Conservation (phyloP, 2,113 vertebrate genomes). For the Zeus faber region DNA sequence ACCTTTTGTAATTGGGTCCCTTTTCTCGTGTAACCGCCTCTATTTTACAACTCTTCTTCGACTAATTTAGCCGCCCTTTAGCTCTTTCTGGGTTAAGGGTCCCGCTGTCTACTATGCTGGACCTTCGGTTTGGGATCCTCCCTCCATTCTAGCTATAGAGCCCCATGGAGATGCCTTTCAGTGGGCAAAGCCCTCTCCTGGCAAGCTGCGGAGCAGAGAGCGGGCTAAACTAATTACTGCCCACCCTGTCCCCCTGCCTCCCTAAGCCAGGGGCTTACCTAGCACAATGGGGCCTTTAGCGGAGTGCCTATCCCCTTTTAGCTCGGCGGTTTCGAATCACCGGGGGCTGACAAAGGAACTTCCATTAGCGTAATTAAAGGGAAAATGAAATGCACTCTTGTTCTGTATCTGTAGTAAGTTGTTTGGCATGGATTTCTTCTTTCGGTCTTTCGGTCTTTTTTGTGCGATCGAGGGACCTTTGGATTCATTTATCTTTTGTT, state of each 20-base stretch:
- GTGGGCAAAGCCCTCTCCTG: conserved; percentile 62
- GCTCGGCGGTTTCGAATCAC: conserved; percentile 50
- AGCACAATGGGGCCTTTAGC: conserved; percentile 70
- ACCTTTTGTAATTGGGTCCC: conserved; percentile 51
- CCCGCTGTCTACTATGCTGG: conserved; percentile 21
- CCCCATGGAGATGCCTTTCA: conserved; percentile 61
- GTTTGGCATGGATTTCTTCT: conserved; percentile 39
- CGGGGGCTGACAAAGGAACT: conserved; percentile 54
- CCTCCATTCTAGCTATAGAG: conserved; percentile 47
- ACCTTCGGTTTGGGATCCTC: conserved; percentile 38
- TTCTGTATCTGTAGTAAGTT: conserved; percentile 53
- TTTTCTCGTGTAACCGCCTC: conserved; percentile 28
- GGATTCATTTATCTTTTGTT: conserved; percentile 37
- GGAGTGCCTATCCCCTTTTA: conserved; percentile 53
- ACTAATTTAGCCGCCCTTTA: conserved; percentile 47
- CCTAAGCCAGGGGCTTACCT: conserved; percentile 61
- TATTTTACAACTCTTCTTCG: conserved; percentile 24
- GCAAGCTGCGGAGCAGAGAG: conserved; percentile 52
- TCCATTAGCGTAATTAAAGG: conserved; percentile 77
- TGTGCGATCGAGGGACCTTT: conserved; percentile 26
- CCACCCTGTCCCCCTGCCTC: conserved; percentile 34
- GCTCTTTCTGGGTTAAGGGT: conserved; percentile 35
- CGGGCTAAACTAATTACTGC: conserved; percentile 74
- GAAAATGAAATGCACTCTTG: conserved; percentile 68
- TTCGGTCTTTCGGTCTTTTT: conserved; percentile 8